Percentiles rank a stretch among this genome's conserved stretches.
phyloP scores from a whole-genome alignment of 2,113 vertebrate species.

The Psittacula cyanocephala region DNA sequence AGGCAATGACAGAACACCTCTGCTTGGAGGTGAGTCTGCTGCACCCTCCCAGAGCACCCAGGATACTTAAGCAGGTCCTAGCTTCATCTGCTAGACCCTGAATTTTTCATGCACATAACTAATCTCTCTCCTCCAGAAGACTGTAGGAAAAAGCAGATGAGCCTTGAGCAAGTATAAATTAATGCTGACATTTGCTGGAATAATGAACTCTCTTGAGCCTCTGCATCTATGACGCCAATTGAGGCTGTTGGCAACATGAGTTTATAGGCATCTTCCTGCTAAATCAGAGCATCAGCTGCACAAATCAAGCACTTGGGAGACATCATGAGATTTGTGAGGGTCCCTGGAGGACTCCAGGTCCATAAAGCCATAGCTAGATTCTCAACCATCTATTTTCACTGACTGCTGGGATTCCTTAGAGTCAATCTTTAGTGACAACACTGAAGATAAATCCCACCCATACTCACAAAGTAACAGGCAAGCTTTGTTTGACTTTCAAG shows the following conservation, averaged over 20 bases:
- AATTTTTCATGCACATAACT: background rate
- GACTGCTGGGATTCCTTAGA: background rate
- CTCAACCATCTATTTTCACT: background rate
- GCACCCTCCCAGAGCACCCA: background rate
- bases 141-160: conserved; percentile 27
- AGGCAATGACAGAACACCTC: background rate
- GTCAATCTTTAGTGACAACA: conserved; percentile 12
- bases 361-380: background rate
- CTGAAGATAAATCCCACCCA: background rate
- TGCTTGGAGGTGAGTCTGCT: background rate
- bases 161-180: conserved; percentile 31
- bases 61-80: background rate
- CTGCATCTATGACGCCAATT: conserved; percentile 6
- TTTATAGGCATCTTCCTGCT: conserved; percentile 31
- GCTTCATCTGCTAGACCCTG: background rate
- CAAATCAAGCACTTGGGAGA: conserved; percentile 48
- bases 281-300: conserved; percentile 42
- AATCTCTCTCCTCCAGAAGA: background rate
- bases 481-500: conserved; percentile 43
- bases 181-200: conserved; percentile 50
- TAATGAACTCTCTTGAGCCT: conserved; percentile 18
- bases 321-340: conserved; percentile 26
- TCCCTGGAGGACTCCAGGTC: background rate
- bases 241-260: background rate
- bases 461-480: background rate